Evolutionary conservation across 2,797 vertebrate species (phyloP).

Genomic region (Anableps anableps): DNA sequence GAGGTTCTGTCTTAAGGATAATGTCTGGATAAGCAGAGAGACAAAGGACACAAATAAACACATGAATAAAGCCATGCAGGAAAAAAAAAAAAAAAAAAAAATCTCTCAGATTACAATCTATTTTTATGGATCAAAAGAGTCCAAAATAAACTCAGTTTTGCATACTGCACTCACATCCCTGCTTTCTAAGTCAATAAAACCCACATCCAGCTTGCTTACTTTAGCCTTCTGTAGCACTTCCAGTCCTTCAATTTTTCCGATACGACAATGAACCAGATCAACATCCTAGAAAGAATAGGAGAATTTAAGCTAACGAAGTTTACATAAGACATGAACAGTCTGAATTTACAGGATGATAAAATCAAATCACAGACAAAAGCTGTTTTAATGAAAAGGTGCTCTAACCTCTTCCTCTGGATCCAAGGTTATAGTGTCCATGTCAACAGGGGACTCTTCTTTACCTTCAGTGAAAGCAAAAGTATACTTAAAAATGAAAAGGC

Average conservation of each 20-base stretch:
- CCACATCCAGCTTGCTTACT: constrained; percentile 74
- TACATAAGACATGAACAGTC: neutral
- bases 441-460: constrained; percentile 93
- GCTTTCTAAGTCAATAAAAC: neutral
- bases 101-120: neutral
- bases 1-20: constrained; percentile 96
- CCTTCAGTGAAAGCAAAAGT: constrained; percentile 46
- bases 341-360: neutral
- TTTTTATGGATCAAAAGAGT: neutral
- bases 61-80: neutral
- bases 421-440: constrained; percentile 95
- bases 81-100: neutral
- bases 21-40: constrained; percentile 82
- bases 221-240: constrained; percentile 95
- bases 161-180: neutral
- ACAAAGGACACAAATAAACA: constrained; percentile 5
- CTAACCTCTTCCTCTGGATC: constrained; percentile 97
- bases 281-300: constrained; percentile 86
- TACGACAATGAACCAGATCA: constrained; percentile 97
- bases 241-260: constrained; percentile 97
- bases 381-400: neutral
- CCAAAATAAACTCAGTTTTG: neutral
- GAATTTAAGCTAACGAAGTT: neutral
- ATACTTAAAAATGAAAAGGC: neutral
- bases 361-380: neutral